Evolutionary conservation across 2,113 vertebrate species (phyloP), one percentile per base, ranked within the genome.

Genomic region (Pelobates fuscus): DNA sequence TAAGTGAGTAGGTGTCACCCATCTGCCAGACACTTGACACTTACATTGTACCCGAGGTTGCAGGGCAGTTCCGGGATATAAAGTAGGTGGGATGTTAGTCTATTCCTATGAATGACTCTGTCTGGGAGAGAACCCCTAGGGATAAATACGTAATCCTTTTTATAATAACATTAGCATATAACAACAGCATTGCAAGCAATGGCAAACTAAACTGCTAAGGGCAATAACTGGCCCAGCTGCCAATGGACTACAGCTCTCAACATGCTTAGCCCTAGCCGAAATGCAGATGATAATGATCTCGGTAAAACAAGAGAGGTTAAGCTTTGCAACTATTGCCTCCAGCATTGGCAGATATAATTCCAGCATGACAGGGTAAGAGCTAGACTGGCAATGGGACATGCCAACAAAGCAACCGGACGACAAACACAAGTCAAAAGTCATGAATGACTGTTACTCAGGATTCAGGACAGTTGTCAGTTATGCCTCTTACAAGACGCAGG

Each of bases 1-100:
- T 75, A 67, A 75, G 63, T 24, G 49, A 75, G 72, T 75, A 63
- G 72, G 72, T 67, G 73, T 67, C 41, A 2, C 55, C 73, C 73
- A 68, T 76, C 73, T 76, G 73, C 59, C 72, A 75, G 37, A 41
- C n/a, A 23, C 5, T 27, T 44, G 49, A 67, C 72, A 75, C 32
- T 30, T 23, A 30, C 41, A 67, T 60, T 76, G 37, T 76, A 30
- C 11, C 23, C 26, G 7, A 55, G 32, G 49, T n/a, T 29, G 14
- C 21, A 57, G 61, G 23, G 44, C 46, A 43, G 46, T 17, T 24
- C 30, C 54, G 8, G 1, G 27, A 20, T 58, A 14, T 52, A 20
- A 57, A 67, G 55, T 61, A 59, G 65, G 73, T 60, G 73, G 64
- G 64, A 59, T 27, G 30, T 26, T 17, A 27, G 41, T 76, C 37